Evolutionary conservation across 2,888 invertebrate genomes (phyloP), one percentile per base, ranked within the genome.

Genomic region (Lycaena phlaeas): DNA sequence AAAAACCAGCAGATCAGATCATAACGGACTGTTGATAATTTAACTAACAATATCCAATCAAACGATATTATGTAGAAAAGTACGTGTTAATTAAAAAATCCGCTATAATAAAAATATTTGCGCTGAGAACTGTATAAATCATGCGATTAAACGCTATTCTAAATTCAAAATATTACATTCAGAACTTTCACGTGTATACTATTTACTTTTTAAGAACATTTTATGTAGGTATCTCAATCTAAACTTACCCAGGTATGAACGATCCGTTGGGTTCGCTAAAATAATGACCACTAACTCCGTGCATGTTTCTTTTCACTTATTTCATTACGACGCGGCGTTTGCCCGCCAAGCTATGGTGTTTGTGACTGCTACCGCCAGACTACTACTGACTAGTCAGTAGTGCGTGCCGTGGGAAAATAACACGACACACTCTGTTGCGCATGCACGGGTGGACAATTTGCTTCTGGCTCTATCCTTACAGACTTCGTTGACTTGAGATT

Each of bases 191-290:
- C 9, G 18, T 3, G 4, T 22, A 5, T 22, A 15, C 10, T n/a
- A 10, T 6, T 14, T 31, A 9, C 15, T 10, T 17, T 31, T 31
- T 34, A 2, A 18, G n/a, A n/a, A 10, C 17, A n/a, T 17, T 9
- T 18, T 18, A 10, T 18, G 9, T 18, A 34, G 11, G 17, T 10
- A 18, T 6, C 6, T 18, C 18, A 6, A 4, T 10, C 10, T 36
- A 44, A 11, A 73, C 86, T 86, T 70, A 90, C 90, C 90, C 90
- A 4, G 90, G 90, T 54, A 90, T 87, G 60, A 88, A 88, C 43
- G 87, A 86, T 57, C 86, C 87, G 64, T 87, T 86, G 34, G 85
- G 86, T 59, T 87, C 87, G 41, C 81, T 76, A 51, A 87, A 79
- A 65, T 89, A 89, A 56, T 75, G 86, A 53, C 85, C 84, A 52